Evolutionary conservation across 1,140 invertebrate genomes (phyloP).

Genomic region (Drosophila tani): DNA sequence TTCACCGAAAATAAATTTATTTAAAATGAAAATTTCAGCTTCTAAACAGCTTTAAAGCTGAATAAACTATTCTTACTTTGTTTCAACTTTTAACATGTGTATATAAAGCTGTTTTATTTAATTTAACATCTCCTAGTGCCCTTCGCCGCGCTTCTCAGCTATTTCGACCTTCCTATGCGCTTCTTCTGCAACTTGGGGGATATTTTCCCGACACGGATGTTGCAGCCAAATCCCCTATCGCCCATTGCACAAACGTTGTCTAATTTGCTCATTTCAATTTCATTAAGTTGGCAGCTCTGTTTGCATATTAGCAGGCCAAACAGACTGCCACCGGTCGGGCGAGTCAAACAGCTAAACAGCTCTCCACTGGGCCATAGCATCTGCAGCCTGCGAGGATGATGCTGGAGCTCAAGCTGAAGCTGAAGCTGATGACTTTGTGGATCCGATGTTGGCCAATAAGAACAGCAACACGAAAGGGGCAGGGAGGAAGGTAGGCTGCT

Average conservation of each 20-base stretch:
- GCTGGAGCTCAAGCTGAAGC: conserved; percentile 3
- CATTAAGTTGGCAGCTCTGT: conserved; percentile 79
- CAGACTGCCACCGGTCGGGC: conserved; percentile 50
- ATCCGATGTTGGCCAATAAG: conserved; percentile 57
- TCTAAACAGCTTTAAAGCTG: not conserved
- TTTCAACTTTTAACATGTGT: too few relatives aligned
- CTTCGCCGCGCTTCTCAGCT: not conserved
- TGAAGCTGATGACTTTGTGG: conserved; percentile 52
- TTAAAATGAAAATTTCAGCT: too few relatives aligned
- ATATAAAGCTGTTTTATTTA: not conserved
- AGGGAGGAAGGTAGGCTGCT: conserved; percentile 43
- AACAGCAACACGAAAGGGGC: conserved; percentile 42
- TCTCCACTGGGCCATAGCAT: conserved; percentile 54
- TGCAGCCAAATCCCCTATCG: conserved; percentile 17
- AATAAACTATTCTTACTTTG: not conserved
- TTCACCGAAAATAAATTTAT: too few relatives aligned
- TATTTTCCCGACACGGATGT: conserved; percentile 9
- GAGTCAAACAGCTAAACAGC: conserved; percentile 71
- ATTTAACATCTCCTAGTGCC: not conserved
- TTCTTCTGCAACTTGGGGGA: conserved; percentile 13
- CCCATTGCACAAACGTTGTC: conserved; percentile 61
- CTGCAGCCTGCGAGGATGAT: conserved; percentile 39
- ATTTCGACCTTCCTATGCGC: conserved; percentile 1
- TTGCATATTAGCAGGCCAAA: conserved; percentile 80
- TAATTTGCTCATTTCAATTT: conserved; percentile 83